Base-by-base conservation (phyloP, 2,797 vertebrate genomes). In the Pyrocephalus nanus region DNA sequence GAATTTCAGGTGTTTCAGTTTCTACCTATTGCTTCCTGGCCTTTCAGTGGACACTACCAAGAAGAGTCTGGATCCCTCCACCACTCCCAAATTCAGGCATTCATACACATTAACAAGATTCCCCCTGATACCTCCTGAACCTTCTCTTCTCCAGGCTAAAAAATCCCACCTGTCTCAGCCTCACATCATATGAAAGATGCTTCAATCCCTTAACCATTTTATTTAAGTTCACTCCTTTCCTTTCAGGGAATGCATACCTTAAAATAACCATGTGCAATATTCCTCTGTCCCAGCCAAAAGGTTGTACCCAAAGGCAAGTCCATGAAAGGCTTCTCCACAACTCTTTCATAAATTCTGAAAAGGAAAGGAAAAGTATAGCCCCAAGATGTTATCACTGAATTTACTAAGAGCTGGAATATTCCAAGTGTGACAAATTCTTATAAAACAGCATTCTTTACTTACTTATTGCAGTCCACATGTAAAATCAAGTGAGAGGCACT, bases 391-490 rank as follows among this genome's bases (percentile, higher is more conserved):
- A 36, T 27, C 3, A 43, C 66, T 79, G 78, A 29, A 43, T 83
- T 90, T 71, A 70, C 27, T 85, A 19, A 11, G n/a, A 91, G 38
- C 8, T 69, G 64, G 20, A 95, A 88, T 48, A 53, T 45, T 84
- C 47, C 11, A 84, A 45, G 66, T 61, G 15, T 38, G 32, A 86
- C 27, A 79, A 67, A 26, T 45, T 85, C 55, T 55, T 42, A 64
- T 16, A 72, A 87, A 96, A 80, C 29, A 73, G 57, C 47, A 57
- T 5, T 80, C n/a, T 66, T 38, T 69, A 95, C 98, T 97, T 97
- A 99, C 99, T 99, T 99, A 98, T 99, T 99, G 97, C 99, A 99
- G 97, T 99, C 99, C 18, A 99, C 97, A 6, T 99, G 98, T 70
- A 99, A 98, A 92, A 99, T 98, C 97, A 99, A 96, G 55, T 99